Evolutionary conservation across 2,888 invertebrate genomes (phyloP), one percentile per base, ranked within the genome.

Genomic region (Craniophora ligustri): DNA sequence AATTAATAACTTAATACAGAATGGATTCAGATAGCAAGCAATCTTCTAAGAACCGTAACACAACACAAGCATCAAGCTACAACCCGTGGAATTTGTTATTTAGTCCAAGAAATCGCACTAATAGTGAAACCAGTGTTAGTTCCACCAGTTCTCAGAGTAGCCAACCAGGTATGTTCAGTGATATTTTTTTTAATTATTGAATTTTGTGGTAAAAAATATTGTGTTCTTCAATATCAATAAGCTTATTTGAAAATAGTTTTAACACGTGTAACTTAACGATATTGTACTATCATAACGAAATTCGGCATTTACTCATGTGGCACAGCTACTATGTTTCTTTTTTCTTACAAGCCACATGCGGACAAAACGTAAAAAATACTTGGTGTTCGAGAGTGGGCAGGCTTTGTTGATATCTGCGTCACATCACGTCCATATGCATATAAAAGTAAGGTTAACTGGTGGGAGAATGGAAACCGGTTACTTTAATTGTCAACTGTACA

Each of bases 11-110:
- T 36, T 35, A 38, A 15, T 14, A 35, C 15, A 86, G 32, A 58
- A 82, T 93, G 93, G 89, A 92, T 85, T 79, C 89, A 42, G 69
- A 81, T 8, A 87, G 77, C 57, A 91, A 92, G 70, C 70, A 75
- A 30, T 60, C 68, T 0, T 23, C 84, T 7, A 88, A 89, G 65
- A 80, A 67, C 39, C 81, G 74, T 59, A 86, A 82, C 62, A 79
- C 78, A 50, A 51, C 79, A 0, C 83, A 80, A 51, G 75, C 61
- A 55, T 69, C 81, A 2, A 84, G 70, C 63, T 91, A 89, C 65
- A 91, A 81, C 61, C 92, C 92, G 28, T 92, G 89, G 89, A 92
- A 88, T 84, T 84, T 91, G 65, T 81, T 92, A 63, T 92, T 92
- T 66, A 88, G 74, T 44, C 68, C 87, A 45, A 84, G 93, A 75